These are phyloP conservation scores for Paramormyrops hopkinsi DNA, from an alignment of 2,797 vertebrate genomes.

Conservation along the genomic window DNA sequence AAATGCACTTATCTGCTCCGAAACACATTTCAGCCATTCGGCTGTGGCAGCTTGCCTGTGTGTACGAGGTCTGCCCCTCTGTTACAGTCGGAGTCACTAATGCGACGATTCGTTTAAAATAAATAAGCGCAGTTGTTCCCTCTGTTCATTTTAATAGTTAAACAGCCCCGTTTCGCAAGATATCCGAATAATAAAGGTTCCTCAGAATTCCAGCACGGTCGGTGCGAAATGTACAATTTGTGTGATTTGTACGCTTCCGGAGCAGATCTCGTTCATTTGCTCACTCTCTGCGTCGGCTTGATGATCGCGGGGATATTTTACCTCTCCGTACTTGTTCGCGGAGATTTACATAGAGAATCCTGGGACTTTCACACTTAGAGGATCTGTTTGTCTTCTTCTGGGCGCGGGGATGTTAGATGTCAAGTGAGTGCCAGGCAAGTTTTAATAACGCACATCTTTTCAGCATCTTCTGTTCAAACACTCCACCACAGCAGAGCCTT, in stretches of 20 bases:
- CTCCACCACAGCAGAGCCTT: constrained; percentile 57
- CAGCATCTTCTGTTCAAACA: constrained; percentile 72
- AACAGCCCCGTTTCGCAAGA: constrained; percentile 38
- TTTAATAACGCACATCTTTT: constrained; percentile 76
- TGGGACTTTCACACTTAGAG: constrained; percentile 48
- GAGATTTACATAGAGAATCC: constrained; percentile 61
- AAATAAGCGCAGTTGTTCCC: constrained; percentile 6
- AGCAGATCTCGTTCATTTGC: not conserved
- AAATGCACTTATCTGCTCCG: constrained; percentile 3
- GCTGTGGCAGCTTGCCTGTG: not conserved
- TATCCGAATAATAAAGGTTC: not conserved
- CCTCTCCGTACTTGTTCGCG: constrained; percentile 38
- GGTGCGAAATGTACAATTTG: not conserved
- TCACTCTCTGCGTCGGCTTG: not conserved
- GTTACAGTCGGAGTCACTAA: not conserved
- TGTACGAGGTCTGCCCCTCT: not conserved
- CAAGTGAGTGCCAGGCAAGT: constrained; percentile 70
- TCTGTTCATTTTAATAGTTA: constrained; percentile 37
- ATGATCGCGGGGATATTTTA: constrained; percentile 17
- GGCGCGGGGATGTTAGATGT: constrained; percentile 65
- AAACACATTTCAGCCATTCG: not conserved
- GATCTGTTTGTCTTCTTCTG: constrained; percentile 69
- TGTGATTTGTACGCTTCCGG: not conserved
- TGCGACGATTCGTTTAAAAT: not conserved
- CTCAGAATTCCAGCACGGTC: not conserved